Evolutionary conservation across 2,888 invertebrate genomes (phyloP), one percentile per base, ranked within the genome.

Genomic region (Phlogophora meticulosa): DNA sequence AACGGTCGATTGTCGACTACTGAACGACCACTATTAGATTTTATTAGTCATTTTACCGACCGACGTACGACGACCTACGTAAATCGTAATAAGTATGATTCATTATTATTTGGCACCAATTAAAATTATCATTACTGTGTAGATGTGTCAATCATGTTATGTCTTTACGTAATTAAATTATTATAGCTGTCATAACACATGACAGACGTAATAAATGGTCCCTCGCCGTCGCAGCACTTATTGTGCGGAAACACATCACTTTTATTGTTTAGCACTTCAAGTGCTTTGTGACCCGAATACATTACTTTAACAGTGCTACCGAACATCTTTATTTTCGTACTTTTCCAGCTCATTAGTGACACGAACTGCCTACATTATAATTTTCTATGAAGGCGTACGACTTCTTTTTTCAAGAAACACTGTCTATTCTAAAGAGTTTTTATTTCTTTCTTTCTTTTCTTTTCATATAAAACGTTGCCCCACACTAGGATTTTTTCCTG

Each of bases 221-320:
- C 17, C 57, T 45, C 56, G 63, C 40, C 45, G 45, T 52, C 55
- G 38, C 52, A 70, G 60, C 61, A 51, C 65, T 78, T 58, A 80
- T 75, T 61, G 75, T 52, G 69, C 52, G 69, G 60, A 69, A 63
- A 79, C 62, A 72, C 71, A 72, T 65, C 63, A 65, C 42, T 72
- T 72, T 73, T 68, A 80, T 65, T 69, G 77, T 77, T 77, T 55
- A 70, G 59, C 69, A 66, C 76, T 68, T 79, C 36, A 72, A 62
- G 38, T 55, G 65, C 61, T 71, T 72, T 76, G 67, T 78, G 81
- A 72, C 68, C 79, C 58, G 64, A 80, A 80, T 68, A 74, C 51
- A 73, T 80, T 73, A 60, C 53, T 73, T 65, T 67, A 64, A 64
- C 43, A 62, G 46, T 53, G 22, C 24, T 34, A 55, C 51, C 36